Conservation (phyloP, 2,113 vertebrate species). For the Microcebus tavaratra region DNA sequence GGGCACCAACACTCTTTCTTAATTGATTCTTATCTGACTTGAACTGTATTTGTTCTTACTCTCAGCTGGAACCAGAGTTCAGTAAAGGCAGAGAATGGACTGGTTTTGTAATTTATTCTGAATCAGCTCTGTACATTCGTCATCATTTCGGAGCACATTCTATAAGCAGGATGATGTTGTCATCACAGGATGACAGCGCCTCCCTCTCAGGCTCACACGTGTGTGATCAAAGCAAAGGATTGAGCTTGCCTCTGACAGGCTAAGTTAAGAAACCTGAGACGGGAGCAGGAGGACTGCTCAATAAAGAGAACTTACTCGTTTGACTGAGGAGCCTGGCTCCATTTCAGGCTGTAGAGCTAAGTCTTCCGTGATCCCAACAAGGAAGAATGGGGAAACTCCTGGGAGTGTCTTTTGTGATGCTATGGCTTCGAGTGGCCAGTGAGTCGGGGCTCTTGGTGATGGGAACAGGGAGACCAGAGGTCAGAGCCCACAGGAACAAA, state of each 20-base stretch:
- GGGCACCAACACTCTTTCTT: background rate
- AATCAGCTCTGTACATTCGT: too few species aligned
- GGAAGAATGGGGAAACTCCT: conserved; percentile 13
- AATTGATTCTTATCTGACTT: background rate
- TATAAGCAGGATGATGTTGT: background rate
- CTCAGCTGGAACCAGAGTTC: background rate
- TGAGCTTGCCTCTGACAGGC: background rate
- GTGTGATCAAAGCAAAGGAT: background rate
- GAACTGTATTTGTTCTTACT: background rate
- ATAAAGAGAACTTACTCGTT: background rate
- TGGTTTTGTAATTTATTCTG: background rate
- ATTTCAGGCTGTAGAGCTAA: background rate
- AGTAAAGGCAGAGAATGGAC: background rate
- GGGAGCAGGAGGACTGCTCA: background rate
- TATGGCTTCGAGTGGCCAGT: conserved; percentile 37
- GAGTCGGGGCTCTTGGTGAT: background rate
- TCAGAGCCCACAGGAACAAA: background rate
- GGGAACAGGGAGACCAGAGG: background rate
- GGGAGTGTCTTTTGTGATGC: background rate
- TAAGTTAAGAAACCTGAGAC: background rate
- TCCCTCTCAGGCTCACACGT: background rate
- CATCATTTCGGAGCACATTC: accelerated
- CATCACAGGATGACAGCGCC: background rate
- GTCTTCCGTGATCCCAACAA: background rate
- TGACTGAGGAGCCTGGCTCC: background rate